Percentiles rank a stretch among this genome's conserved stretches.
These are phyloP conservation scores for Gopherus flavomarginatus DNA, from an alignment of 2,113 vertebrate species.

Conservation along the genomic window DNA sequence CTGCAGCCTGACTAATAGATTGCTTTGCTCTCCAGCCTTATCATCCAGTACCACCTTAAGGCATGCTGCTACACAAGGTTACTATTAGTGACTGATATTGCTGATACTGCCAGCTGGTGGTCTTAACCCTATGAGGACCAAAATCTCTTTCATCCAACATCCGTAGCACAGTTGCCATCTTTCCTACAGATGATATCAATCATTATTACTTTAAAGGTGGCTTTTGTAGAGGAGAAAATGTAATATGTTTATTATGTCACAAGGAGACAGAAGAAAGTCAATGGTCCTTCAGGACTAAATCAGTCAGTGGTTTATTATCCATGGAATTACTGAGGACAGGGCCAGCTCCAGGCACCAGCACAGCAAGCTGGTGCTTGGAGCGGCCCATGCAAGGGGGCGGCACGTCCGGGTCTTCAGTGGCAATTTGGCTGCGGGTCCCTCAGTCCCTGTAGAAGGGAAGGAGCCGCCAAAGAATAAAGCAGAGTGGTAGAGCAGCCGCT, in stretches of 20 bases:
- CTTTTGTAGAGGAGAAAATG: background rate
- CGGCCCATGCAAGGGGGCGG: no score
- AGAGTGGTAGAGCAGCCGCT: no score
- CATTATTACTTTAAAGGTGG: background rate
- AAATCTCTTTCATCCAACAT: background rate
- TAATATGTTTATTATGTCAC: background rate
- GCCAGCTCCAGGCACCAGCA: no score
- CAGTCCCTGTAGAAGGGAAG: no score
- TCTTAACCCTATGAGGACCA: slow-evolving; percentile 39
- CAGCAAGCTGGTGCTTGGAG: no score
- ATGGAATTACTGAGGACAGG: slow-evolving; percentile 17
- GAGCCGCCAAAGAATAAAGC: no score
- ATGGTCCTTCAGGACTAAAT: slow-evolving; percentile 27
- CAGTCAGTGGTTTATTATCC: slow-evolving; percentile 21
- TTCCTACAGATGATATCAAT: background rate
- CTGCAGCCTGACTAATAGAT: slow-evolving; percentile 41
- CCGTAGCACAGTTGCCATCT: background rate
- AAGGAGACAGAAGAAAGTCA: slow-evolving; percentile 47
- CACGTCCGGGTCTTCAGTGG: no score
- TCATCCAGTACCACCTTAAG: slow-evolving; percentile 67
- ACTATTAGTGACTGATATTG: slow-evolving; percentile 67
- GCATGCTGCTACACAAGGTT: slow-evolving; percentile 49
- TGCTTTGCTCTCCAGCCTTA: slow-evolving; percentile 60
- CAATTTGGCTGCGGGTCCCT: no score
- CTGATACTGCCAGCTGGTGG: background rate